A percentile compares a stretch with the other conserved stretches of the same genome.
phyloP scores from a whole-genome alignment of 2,113 vertebrate genomes.

The Leiothrix lutea region DNA sequence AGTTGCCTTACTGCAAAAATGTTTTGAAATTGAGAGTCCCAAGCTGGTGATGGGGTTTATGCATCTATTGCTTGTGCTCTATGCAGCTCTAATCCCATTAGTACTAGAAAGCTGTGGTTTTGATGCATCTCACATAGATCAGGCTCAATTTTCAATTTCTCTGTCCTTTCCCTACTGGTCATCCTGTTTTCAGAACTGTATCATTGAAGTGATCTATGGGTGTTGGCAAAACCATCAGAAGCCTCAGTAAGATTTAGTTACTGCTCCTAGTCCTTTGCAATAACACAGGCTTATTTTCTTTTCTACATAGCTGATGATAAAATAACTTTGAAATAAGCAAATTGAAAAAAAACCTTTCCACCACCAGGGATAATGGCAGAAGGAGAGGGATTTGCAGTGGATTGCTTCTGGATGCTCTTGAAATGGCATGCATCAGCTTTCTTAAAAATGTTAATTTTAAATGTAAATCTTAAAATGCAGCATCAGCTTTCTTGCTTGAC shows the following conservation, averaged over 20 bases:
- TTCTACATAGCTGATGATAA: neutral
- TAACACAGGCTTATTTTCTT: neutral
- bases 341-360: neutral
- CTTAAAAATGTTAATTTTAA: neutral
- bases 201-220: neutral
- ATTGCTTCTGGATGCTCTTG: neutral
- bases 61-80: rapidly evolving
- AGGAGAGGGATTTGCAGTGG: neutral
- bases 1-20: constrained; percentile 8
- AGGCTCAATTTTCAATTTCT: neutral
- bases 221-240: neutral
- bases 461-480: neutral
- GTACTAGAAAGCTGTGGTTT: neutral
- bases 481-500: neutral
- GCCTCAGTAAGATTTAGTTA: neutral
- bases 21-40: constrained; percentile 12
- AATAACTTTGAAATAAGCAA: neutral
- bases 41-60: neutral
- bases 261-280: neutral
- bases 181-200: neutral
- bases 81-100: neutral
- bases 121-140: neutral
- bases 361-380: neutral
- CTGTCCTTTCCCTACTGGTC: neutral
- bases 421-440: neutral